Percentiles rank a stretch among this genome's conserved stretches.
Conservation (phyloP, 2,797 vertebrate species). For the Pantherophis alleghaniensis region DNA sequence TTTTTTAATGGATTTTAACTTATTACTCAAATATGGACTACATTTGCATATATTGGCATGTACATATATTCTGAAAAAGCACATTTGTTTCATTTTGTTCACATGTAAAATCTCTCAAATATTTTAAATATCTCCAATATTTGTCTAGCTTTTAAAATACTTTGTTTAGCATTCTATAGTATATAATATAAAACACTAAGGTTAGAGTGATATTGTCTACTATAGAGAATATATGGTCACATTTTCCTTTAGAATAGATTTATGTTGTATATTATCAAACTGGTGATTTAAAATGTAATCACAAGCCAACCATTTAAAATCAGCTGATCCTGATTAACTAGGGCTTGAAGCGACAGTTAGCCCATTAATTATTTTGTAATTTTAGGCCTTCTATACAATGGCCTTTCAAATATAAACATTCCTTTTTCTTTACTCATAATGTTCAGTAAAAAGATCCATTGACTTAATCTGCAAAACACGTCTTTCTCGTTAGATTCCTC, state of each 20-base stretch:
- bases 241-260: not conserved
- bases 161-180: not conserved
- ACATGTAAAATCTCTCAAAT: not conserved
- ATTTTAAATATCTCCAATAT: not conserved
- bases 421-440: slow-evolving; percentile 6
- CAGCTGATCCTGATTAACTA: not conserved
- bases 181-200: not conserved
- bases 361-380: slow-evolving; percentile 16
- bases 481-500: not conserved
- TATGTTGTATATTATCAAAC: not conserved
- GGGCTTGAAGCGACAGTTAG: not conserved
- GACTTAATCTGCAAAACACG: not conserved
- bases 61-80: not conserved
- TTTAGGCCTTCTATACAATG: not conserved
- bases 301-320: slow-evolving; percentile 1
- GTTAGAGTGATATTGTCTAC: not conserved
- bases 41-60: not conserved
- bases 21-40: not conserved
- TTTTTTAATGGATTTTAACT: not conserved
- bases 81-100: not conserved
- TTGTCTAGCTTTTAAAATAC: not conserved
- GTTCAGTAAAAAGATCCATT: not conserved
- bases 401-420: not conserved
- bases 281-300: not conserved
- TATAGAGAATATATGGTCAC: not conserved